Base-by-base conservation (phyloP, 2,888 invertebrate genomes). In the Habrosyne pyritoides region DNA sequence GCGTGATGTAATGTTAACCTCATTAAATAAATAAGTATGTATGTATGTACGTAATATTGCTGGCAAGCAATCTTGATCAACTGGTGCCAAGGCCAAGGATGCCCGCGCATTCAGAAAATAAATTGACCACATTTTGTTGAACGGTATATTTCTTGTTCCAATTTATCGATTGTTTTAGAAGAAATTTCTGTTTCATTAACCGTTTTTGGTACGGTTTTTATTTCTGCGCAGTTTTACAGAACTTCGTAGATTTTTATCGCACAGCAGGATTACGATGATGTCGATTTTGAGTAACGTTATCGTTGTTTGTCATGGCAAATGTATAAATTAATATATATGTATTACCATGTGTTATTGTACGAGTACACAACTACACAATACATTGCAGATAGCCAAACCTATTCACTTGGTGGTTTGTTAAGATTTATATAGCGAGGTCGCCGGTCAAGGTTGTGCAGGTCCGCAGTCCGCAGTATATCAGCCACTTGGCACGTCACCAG, bases 381-480 rank as follows among this genome's bases (percentile, higher is more conserved):
- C 61, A 73, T 65, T 6, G 64, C 61, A 67, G 68, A 67, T 69
- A 70, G 72, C 73, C 65, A 73, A 74, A 74, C 58, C 69, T 71
- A 65, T 75, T 59, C 33, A 59, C 55, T 79, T 77, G 79, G 73
- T 72, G 66, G 64, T 60, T 69, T 67, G 59, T 70, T 69, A 69
- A 74, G 78, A 79, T 81, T 80, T 81, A 81, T 80, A 71, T 64
- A 69, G 67, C 73, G 75, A 66, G 72, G 73, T 82, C 73, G 64
- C 69, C 86, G 89, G 90, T 91, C 91, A 91, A 91, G 91, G 91
- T 82, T 88, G 82, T 74, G 64, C 79, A 84, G 85, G 83, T 81
- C 87, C 87, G 88, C 87, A 86, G 83, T 83, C 79, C 77, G 77
- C 76, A 71, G 64, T 69, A 76, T 73, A 70, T 73, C 64, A 57